A percentile compares a stretch with the other conserved stretches of the same genome.
Conservation (phyloP, 2,888 invertebrate species). For the Calameuta idolon region DNA sequence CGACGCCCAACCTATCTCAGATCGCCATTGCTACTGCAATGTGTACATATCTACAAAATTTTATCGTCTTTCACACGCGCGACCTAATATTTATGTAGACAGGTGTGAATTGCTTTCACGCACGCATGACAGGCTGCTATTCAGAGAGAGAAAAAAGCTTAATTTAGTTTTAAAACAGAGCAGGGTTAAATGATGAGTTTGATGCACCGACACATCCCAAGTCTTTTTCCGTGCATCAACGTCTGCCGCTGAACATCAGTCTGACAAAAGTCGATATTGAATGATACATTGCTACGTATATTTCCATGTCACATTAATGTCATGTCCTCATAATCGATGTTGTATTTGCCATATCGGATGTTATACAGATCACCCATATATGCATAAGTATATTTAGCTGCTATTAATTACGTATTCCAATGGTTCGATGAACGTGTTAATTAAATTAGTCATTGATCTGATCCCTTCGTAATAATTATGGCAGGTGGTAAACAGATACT, state of each 20-base stretch:
- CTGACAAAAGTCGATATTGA: neutral
- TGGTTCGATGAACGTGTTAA: constrained; percentile 29
- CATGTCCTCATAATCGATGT: no score
- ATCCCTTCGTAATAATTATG: neutral
- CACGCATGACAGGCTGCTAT: constrained; percentile 16
- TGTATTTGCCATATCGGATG: no score
- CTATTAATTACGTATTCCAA: constrained; percentile 29
- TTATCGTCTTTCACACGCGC: constrained; percentile 19
- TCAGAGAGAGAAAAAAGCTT: no score
- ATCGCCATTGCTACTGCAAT: neutral
- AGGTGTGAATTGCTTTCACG: constrained; percentile 19
- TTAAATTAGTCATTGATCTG: constrained; percentile 21
- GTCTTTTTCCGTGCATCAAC: no score
- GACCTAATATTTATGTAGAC: constrained; percentile 15
- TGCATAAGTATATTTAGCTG: constrained; percentile 23
- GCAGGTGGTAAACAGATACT: no score
- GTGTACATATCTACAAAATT: constrained; percentile 3
- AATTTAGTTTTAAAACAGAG: no score
- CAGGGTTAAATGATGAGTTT: no score
- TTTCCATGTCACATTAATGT: no score
- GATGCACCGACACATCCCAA: no score
- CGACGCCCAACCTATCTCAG: neutral
- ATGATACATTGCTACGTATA: neutral
- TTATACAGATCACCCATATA: neutral
- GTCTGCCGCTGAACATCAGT: neutral